Base-by-base conservation (phyloP, 2,888 invertebrate species). In the Drosophila engyochracea region DNA sequence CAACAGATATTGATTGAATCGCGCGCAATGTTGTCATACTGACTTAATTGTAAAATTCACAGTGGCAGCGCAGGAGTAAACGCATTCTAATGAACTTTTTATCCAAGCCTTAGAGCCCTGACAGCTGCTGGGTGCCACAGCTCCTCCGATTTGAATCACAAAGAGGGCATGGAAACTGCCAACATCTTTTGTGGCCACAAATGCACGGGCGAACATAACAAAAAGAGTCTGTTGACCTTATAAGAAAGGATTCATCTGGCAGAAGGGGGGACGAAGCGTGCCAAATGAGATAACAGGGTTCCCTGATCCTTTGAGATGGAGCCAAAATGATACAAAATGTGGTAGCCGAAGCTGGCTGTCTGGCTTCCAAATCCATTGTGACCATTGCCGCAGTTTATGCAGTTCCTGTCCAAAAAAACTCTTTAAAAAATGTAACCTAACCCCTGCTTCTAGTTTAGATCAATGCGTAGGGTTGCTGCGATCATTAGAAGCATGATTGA, bases 401-500 rank as follows among this genome's bases (percentile, higher is more conserved):
- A 83, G 78, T 65, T 89, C 74, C 74, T 73, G 86, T 79, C 52
- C 61, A 52, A 39, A 41, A 59, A 25, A 75, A 74, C 76, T 67
- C 74, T 63, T 78, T 73, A 41, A 39, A 7, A 47, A 7, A 47
- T 7, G 4, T 47, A 22, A 22, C 44, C 4, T 22, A 22, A 44
- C 35, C 14, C 39, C 28, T 57, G 16, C 16, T 47, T 58, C 25
- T 30, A 41, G 51, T 22, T 41, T 35, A 55, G 55, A 75, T 53
- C 65, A 37, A 47, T 39, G 47, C 41, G 53, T 47, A 52, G 67
- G 68, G 47, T 55, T 61, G 39, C 44, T 70, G 59, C 51, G 73
- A 76, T 90, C 85, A 84, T 89, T 89, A 79, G 70, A 54, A 65
- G 67, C 68, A 80, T 88, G 90, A 86, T 86, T 87, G 90, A 86